These are phyloP conservation scores for Uromys caudimaculatus DNA, from an alignment of 2,797 vertebrate genomes.

Conservation along the genomic window DNA sequence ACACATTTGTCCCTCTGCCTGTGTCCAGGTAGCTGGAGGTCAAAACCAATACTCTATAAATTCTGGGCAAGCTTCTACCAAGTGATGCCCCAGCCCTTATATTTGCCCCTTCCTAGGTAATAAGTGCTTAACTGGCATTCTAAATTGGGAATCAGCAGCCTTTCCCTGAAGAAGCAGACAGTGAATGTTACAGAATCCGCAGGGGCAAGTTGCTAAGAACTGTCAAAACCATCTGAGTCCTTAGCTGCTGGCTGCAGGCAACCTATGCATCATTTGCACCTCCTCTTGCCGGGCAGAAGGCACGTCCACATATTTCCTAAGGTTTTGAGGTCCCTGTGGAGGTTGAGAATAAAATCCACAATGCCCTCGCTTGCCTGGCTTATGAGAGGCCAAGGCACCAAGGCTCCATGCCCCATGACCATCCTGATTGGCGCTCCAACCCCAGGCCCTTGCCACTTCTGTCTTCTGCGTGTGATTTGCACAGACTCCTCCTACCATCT, in stretches of 20 bases:
- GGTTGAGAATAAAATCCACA: not conserved
- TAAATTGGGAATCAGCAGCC: not conserved
- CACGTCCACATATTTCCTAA: not conserved
- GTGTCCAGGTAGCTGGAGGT: not conserved
- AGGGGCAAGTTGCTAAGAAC: not conserved
- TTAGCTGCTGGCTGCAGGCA: not conserved
- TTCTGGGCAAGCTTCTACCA: not conserved
- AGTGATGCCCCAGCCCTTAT: not conserved
- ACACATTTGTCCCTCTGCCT: not conserved
- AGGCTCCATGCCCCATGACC: not conserved
- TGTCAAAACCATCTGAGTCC: not conserved
- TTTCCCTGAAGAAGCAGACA: not conserved
- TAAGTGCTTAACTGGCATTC: not conserved
- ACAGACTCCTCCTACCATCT: not conserved
- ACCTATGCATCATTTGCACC: fast-evolving
- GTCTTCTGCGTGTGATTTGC: not conserved
- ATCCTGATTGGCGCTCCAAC: fast-evolving
- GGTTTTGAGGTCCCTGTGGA: not conserved
- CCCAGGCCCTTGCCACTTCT: fast-evolving
- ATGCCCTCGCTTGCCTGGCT: not conserved
- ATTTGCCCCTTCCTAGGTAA: not conserved
- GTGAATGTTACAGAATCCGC: not conserved
- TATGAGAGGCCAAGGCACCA: not conserved
- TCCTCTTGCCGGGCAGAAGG: not conserved
- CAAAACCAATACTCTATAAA: not conserved